These are phyloP conservation scores for Anisognathus igniventris DNA, from an alignment of 2,797 vertebrate genomes.

Conservation along the genomic window DNA sequence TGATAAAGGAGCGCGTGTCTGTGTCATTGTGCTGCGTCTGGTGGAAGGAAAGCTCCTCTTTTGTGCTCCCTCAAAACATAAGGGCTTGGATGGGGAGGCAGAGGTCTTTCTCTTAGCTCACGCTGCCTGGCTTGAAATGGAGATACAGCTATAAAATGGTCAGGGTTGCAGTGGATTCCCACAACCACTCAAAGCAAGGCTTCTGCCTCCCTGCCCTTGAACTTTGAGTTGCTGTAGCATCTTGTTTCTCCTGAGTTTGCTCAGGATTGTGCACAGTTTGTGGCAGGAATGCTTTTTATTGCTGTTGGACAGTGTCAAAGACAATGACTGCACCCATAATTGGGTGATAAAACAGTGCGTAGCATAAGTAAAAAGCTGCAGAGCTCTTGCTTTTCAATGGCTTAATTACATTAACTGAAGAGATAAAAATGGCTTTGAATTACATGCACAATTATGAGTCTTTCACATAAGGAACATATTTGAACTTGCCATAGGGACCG, in stretches of 20 bases:
- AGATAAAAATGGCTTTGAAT: neutral
- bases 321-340: neutral
- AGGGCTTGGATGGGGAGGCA: neutral
- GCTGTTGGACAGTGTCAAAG: neutral
- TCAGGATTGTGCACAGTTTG: neutral
- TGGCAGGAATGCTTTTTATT: neutral
- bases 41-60: neutral
- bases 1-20: neutral
- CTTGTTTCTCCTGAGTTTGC: neutral
- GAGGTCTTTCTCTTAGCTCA: neutral
- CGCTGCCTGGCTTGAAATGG: neutral
- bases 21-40: neutral
- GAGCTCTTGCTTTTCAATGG: neutral
- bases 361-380: neutral
- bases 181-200: neutral
- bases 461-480: neutral
- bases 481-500: neutral
- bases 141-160: neutral
- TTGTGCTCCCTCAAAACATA: neutral
- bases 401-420: neutral
- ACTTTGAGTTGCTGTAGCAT: neutral
- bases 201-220: neutral
- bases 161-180: neutral
- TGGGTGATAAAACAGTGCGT: neutral
- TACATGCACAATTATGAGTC: neutral